Evolutionary conservation across 2,113 vertebrate genomes (phyloP).

Genomic region (Tenrec ecaudatus): DNA sequence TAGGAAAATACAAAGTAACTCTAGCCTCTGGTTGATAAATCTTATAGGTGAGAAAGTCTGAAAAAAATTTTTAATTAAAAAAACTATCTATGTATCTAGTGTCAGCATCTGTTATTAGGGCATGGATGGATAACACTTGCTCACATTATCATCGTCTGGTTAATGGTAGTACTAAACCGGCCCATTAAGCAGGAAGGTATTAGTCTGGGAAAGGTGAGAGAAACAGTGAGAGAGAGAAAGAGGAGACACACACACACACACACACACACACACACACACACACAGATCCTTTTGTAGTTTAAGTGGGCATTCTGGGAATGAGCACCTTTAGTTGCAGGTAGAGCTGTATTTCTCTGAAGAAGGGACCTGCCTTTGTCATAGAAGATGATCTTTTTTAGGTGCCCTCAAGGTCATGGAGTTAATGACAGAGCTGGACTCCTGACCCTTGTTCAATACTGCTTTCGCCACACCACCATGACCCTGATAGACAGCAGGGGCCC

Average conservation of each 20-base stretch:
- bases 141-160: conserved; percentile 60
- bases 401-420: conserved; percentile 51
- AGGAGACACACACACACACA: no score
- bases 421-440: not conserved
- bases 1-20: conserved; percentile 40
- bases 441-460: conserved; percentile 38
- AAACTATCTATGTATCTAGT: not conserved
- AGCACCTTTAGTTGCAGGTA: not conserved
- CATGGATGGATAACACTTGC: conserved; percentile 55
- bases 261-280: no score
- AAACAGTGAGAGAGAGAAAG: not conserved
- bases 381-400: conserved; percentile 48
- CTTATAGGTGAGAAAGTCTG: conserved; percentile 54
- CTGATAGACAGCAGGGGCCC: conserved; percentile 43
- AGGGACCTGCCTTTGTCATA: not conserved
- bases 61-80: conserved; percentile 28
- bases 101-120: conserved; percentile 62
- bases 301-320: not conserved
- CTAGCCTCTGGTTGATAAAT: conserved; percentile 33
- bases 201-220: conserved; percentile 50
- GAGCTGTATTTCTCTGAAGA: not conserved
- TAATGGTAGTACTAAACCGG: conserved; percentile 60
- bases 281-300: not conserved
- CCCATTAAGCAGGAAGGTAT: conserved; percentile 65
- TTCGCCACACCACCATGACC: not conserved